phyloP scores from a whole-genome alignment of 2,888 invertebrate species.

The Lochmaea crataegi region DNA sequence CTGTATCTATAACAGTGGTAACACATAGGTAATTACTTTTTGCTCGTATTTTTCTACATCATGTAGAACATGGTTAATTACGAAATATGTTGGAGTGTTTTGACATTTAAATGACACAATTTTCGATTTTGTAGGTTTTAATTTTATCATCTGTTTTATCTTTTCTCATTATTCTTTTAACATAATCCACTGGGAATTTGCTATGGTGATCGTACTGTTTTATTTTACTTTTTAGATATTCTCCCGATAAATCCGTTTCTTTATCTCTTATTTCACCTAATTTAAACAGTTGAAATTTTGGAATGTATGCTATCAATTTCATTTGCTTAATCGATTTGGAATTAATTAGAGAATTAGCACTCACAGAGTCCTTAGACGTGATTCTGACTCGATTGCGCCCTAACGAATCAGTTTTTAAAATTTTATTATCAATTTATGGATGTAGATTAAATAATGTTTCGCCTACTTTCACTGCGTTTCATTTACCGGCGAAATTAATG shows the following conservation, averaged over 20 bases:
- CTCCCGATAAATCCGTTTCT: background rate
- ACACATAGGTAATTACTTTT: too few relatives aligned
- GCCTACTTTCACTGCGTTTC: background rate
- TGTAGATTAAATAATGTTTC: conserved; percentile 5
- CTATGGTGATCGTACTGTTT: too few relatives aligned
- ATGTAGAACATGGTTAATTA: too few relatives aligned
- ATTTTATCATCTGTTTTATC: background rate
- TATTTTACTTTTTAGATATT: background rate
- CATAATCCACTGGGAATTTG: background rate
- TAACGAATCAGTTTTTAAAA: too few relatives aligned
- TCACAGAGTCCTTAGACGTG: background rate
- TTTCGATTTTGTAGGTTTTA: conserved; percentile 7
- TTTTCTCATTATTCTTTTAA: conserved; percentile 2
- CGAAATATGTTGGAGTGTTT: background rate
- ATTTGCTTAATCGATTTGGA: background rate
- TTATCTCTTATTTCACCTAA: background rate
- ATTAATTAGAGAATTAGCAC: background rate
- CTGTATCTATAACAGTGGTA: too few relatives aligned
- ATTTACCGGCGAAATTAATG: background rate
- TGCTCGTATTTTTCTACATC: too few relatives aligned
- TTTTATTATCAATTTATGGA: too few relatives aligned
- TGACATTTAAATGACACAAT: conserved; percentile 10
- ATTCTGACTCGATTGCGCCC: too few relatives aligned
- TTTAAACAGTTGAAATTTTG: conserved; percentile 6
- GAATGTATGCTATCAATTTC: background rate